Conservation (phyloP, 92 coral and sea anemone species). For the Epizoanthus stellaris region DNA sequence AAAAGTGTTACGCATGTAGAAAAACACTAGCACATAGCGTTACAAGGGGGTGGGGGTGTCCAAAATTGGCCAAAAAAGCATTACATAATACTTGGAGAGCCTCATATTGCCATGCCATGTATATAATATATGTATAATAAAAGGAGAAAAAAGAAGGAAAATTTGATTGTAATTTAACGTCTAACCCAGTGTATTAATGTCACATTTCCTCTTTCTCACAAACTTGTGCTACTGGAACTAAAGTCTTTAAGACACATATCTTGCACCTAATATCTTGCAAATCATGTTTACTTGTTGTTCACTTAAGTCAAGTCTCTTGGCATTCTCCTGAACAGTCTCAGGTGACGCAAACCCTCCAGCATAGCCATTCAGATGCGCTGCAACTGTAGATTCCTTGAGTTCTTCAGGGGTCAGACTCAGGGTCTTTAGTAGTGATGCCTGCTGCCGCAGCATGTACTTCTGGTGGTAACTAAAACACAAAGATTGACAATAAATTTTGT, state of each 20-base stretch:
- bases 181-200: no score
- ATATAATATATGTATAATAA: no score
- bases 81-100: no score
- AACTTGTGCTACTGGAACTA: neutral
- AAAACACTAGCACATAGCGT: no score
- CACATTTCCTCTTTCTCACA: neutral
- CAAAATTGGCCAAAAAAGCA: no score
- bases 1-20: no score
- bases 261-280: conserved; percentile 53
- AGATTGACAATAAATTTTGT: neutral
- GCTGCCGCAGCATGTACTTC: conserved; percentile 82
- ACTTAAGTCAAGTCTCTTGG: conserved; percentile 63
- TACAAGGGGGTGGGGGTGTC: no score
- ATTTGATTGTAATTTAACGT: no score
- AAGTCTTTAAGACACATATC: neutral
- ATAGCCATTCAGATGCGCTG: conserved; percentile 91
- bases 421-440: conserved; percentile 64
- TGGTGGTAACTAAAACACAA: conserved; percentile 83
- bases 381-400: conserved; percentile 77
- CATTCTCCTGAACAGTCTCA: conserved; percentile 73
- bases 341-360: conserved; percentile 73
- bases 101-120: no score
- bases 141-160: no score
- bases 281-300: conserved; percentile 76
- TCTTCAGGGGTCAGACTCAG: conserved; percentile 77